Evolutionary conservation across 2,113 vertebrate species (phyloP), one percentile per base, ranked within the genome.

Genomic region (Psittacula cyanocephala): DNA sequence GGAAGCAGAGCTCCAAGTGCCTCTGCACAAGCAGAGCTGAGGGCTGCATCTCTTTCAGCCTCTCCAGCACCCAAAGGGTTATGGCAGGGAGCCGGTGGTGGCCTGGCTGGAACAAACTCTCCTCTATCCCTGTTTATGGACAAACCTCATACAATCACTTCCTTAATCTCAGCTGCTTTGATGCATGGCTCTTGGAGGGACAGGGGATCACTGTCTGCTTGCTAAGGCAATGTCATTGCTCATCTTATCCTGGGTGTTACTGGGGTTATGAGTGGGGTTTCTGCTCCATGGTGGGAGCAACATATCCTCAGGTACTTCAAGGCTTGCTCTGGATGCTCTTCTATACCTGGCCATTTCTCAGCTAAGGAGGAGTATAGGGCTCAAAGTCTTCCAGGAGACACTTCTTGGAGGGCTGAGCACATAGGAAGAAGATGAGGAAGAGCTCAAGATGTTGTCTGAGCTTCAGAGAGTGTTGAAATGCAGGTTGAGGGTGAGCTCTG

Each of bases 341-440:
- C 43, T 60, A 19, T 11, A 13, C 5, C 16, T 63, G 10, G 29
- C 7, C 12, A 8, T 29, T 35, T 29, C 23, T n/a, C 27, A 29
- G 31, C 15, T 69, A 25, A 33, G 13, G 57, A 50, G 1, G 5
- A 7, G 15, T 7, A 69, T 23, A 60, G 4, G 1, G 23, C 19
- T 57, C 11, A 10, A 31, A 77, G 24, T 62, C 44, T 50, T 68
- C 17, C 28, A 37, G 14, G 12, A 88, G 25, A 20, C 59, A 47
- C 3, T 12, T 27, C 8, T 0, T 0, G 0, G 2, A 11, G 10
- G 6, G 5, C 2, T 44, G 41, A 67, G 14, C 14, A 33, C 4
- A 3, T 0, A 4, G 29, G 47, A 55, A 55, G 62, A 63, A 27
- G 49, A 55, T 5, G 28, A 86, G 4, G 5, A 55, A 16, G 11